These are phyloP conservation scores for Cladopsammia gracilis DNA, from an alignment of 64 coral and sea anemone species.

Conservation along the genomic window DNA sequence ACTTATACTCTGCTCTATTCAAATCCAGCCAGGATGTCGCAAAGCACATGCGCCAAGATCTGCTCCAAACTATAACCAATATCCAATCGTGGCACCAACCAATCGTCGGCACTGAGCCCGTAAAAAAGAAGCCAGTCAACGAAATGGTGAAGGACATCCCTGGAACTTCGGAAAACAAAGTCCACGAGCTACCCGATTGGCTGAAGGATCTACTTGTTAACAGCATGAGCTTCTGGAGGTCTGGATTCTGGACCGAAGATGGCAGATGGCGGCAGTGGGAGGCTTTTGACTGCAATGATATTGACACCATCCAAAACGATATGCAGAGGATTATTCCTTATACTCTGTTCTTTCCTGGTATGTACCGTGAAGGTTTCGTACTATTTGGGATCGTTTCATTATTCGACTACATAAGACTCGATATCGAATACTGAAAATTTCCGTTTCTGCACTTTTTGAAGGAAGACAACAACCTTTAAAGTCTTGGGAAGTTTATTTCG, in stretches of 20 bases:
- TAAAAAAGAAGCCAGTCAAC: constrained; percentile 21
- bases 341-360: constrained; percentile 91
- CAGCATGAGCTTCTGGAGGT: constrained; percentile 88
- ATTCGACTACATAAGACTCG: too few species aligned
- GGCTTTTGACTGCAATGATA: constrained; percentile 89
- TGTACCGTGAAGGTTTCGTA: neutral
- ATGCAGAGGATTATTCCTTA: constrained; percentile 91
- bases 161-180: constrained; percentile 27
- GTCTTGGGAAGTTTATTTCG: too few species aligned
- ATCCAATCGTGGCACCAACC: constrained; percentile 57
- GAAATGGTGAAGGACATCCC: constrained; percentile 45
- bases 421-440: too few species aligned
- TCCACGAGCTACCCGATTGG: constrained; percentile 79
- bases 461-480: too few species aligned
- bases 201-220: constrained; percentile 91
- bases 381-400: neutral
- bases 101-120: constrained; percentile 4
- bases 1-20: constrained; percentile 78
- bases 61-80: constrained; percentile 60
- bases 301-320: constrained; percentile 92
- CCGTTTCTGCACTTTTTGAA: too few species aligned
- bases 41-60: constrained; percentile 80
- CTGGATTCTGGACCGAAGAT: constrained; percentile 92
- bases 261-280: constrained; percentile 94
- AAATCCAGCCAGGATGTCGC: constrained; percentile 84